phyloP scores from a whole-genome alignment of 2,888 invertebrate species.

The Phaonia tiefii region DNA sequence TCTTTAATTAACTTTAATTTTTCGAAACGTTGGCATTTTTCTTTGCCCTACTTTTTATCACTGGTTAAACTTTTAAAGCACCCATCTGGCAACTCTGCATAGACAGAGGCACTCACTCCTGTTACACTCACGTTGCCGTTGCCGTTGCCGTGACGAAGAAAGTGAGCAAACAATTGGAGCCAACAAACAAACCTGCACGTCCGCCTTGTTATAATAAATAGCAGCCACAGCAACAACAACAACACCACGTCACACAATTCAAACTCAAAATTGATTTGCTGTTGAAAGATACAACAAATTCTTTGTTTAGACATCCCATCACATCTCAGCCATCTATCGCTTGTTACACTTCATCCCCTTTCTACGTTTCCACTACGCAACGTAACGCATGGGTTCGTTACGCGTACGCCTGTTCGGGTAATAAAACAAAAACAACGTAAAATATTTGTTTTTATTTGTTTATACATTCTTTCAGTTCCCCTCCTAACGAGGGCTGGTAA shows the following conservation, averaged over 20 bases:
- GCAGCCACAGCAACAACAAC: slow-evolving; percentile 25
- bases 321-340: background rate
- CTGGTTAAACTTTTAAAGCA: no score
- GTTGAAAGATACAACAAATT: slow-evolving; percentile 21
- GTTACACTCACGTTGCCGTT: background rate
- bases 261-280: slow-evolving; percentile 23
- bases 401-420: slow-evolving; percentile 36
- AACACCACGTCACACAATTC: background rate
- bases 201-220: slow-evolving; percentile 23
- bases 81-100: no score
- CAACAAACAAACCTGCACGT: slow-evolving; percentile 15
- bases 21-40: no score
- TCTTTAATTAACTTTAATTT: no score
- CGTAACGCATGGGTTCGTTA: no score
- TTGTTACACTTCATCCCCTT: background rate
- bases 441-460: slow-evolving; percentile 27
- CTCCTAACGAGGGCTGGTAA: background rate
- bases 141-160: slow-evolving; percentile 17
- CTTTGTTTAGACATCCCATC: slow-evolving; percentile 7
- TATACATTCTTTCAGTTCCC: background rate
- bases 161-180: slow-evolving; percentile 1
- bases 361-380: background rate
- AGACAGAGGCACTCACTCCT: no score
- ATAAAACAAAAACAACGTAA: slow-evolving; percentile 39
- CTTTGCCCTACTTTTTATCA: no score